phyloP scores from a whole-genome alignment of 2,888 invertebrate species.

The Petrophora chlorosata region DNA sequence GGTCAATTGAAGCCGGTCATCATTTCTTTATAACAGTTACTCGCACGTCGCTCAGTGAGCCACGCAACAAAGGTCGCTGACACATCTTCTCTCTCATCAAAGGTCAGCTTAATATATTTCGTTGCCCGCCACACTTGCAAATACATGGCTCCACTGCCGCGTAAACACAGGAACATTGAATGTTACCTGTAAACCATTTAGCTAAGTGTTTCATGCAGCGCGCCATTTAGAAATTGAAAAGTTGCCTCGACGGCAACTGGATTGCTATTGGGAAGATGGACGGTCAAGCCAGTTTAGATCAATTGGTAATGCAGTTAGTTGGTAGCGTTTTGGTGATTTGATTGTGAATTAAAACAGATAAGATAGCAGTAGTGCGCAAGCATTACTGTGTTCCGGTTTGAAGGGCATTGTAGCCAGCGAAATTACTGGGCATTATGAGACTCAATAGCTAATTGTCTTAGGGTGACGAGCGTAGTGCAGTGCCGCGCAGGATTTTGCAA shows the following conservation, averaged over 20 bases:
- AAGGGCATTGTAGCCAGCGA: too few species aligned
- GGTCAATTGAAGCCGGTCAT: too few species aligned
- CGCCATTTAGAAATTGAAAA: constrained; percentile 71
- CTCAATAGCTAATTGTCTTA: too few species aligned
- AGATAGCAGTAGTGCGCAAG: background rate
- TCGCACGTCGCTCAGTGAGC: too few species aligned
- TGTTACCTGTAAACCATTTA: constrained; percentile 63
- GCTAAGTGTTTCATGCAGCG: constrained; percentile 71
- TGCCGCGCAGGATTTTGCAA: too few species aligned
- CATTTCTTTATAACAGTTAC: background rate
- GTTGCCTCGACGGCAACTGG: constrained; percentile 48
- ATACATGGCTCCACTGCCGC: constrained; percentile 32
- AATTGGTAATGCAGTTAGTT: constrained; percentile 14
- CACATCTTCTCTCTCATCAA: background rate
- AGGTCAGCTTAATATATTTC: constrained; percentile 30
- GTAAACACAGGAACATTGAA: constrained; percentile 47
- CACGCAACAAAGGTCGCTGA: too few species aligned
- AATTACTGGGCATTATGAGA: too few species aligned
- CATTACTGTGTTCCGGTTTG: too few species aligned
- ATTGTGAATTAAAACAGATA: background rate
- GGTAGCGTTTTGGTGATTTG: constrained; percentile 2
- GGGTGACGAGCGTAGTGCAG: too few species aligned
- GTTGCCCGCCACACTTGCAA: constrained; percentile 24
- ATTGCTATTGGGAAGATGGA: constrained; percentile 34
- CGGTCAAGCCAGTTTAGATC: background rate